A percentile compares a stretch with the other conserved stretches of the same genome.
phyloP scores from a whole-genome alignment of 2,113 vertebrate species.

The Seriola rivoliana region DNA sequence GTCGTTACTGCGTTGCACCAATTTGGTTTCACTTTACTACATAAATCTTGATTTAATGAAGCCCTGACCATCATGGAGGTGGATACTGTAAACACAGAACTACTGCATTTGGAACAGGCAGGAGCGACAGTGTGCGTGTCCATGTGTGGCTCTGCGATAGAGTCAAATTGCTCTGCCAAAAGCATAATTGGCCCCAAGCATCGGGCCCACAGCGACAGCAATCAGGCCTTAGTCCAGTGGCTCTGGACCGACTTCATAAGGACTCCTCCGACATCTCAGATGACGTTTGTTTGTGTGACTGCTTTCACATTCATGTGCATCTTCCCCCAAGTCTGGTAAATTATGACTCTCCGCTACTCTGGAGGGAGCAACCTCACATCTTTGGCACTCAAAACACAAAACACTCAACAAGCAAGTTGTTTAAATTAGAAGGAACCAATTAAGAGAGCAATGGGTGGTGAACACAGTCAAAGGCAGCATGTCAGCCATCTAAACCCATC shows the following conservation, averaged over 20 bases:
- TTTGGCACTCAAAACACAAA: slow-evolving; percentile 29
- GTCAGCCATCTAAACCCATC: slow-evolving; percentile 41
- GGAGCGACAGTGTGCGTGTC: not conserved
- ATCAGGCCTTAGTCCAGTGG: slow-evolving; percentile 23
- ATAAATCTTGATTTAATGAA: not conserved
- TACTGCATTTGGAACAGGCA: not conserved
- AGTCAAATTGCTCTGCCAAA: slow-evolving; percentile 13
- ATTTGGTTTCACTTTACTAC: not conserved
- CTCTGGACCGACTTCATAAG: slow-evolving; percentile 53
- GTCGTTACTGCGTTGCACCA: not conserved
- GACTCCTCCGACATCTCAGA: slow-evolving; percentile 28
- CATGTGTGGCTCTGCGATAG: slow-evolving; percentile 39
- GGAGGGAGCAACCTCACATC: slow-evolving; percentile 15
- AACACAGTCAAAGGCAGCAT: slow-evolving; percentile 49
- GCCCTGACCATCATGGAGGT: not conserved
- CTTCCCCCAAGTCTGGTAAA: slow-evolving; percentile 4
- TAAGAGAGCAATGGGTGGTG: slow-evolving; percentile 31
- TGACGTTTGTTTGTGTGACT: slow-evolving; percentile 5
- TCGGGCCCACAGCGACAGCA: not conserved
- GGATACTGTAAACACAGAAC: not conserved
- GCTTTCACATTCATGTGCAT: not conserved
- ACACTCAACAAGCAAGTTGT: slow-evolving; percentile 22
- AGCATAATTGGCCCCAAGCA: slow-evolving; percentile 20
- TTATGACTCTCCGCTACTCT: slow-evolving; percentile 14
- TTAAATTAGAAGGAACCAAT: slow-evolving; percentile 49